Percentiles rank a stretch among this genome's conserved stretches.
These are phyloP conservation scores for Papilio dardanus DNA, from an alignment of 1,140 invertebrate species.

Conservation along the genomic window DNA sequence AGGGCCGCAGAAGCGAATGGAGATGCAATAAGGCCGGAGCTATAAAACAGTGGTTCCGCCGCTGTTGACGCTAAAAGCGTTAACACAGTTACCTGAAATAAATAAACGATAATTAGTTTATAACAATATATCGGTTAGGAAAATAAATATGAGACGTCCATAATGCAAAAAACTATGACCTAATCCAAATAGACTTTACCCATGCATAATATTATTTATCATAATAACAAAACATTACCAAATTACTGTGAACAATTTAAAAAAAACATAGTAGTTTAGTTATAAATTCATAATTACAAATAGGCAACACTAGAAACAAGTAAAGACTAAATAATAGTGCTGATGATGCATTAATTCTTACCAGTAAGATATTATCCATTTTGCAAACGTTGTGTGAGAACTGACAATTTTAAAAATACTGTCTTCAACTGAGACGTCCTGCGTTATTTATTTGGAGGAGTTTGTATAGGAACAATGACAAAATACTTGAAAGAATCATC, in stretches of 20 bases:
- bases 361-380: slow-evolving; percentile 16
- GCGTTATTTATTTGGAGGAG: slow-evolving; percentile 23
- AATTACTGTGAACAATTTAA: too few relatives aligned
- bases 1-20: slow-evolving; percentile 15
- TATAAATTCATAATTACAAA: too few relatives aligned
- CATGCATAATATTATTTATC: too few relatives aligned
- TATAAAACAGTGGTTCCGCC: slow-evolving; percentile 7
- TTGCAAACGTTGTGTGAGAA: slow-evolving; percentile 1
- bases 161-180: too few relatives aligned
- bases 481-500: slow-evolving; percentile 19
- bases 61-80: not conserved
- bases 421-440: not conserved
- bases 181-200: too few relatives aligned
- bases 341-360: not conserved
- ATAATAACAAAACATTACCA: too few relatives aligned
- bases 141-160: too few relatives aligned
- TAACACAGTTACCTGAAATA: slow-evolving; percentile 12
- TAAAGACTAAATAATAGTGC: not conserved
- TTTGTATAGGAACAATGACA: slow-evolving; percentile 25
- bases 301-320: not conserved
- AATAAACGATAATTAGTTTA: too few relatives aligned
- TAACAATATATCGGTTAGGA: too few relatives aligned
- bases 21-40: slow-evolving; percentile 9
- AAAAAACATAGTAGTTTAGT: too few relatives aligned
- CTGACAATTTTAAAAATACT: slow-evolving; percentile 6